A percentile compares a stretch with the other conserved stretches of the same genome.
Conservation (phyloP, 92 coral and sea anemone genomes). For the Blastomussa wellsi region DNA sequence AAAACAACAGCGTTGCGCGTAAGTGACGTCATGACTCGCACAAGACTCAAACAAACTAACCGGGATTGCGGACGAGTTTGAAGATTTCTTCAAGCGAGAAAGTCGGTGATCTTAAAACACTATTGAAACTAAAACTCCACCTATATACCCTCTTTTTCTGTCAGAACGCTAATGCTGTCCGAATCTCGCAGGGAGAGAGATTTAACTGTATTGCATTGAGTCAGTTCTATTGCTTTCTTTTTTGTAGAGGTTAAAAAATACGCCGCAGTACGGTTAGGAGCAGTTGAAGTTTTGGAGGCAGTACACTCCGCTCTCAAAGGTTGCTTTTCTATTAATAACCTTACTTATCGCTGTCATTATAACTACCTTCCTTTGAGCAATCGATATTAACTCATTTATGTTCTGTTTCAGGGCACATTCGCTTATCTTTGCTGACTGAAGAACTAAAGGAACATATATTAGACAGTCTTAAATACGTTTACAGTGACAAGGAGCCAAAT, state of each 20-base stretch:
- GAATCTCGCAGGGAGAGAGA: too few relatives aligned
- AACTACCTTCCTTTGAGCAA: background rate
- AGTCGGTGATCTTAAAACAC: too few relatives aligned
- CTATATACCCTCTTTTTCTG: too few relatives aligned
- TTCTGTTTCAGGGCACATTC: conserved; percentile 33
- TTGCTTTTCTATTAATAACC: background rate
- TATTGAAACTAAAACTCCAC: too few relatives aligned
- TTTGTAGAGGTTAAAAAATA: conserved; percentile 78
- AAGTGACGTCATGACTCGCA: too few relatives aligned
- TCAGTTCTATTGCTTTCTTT: too few relatives aligned
- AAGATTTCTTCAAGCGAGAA: too few relatives aligned
- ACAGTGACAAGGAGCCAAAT: conserved; percentile 80
- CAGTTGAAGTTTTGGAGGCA: conserved; percentile 73
- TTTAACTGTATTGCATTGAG: too few relatives aligned
- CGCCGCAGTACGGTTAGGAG: conserved; percentile 76
- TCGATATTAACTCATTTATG: background rate
- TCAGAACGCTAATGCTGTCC: too few relatives aligned
- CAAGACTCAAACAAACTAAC: too few relatives aligned
- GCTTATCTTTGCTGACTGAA: conserved; percentile 55
- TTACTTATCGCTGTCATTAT: background rate
- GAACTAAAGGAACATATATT: conserved; percentile 60
- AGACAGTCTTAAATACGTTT: conserved; percentile 75
- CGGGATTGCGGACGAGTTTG: too few relatives aligned
- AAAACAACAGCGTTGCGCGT: too few relatives aligned
- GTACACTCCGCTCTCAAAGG: conserved; percentile 62